phyloP scores from a whole-genome alignment of 1,140 invertebrate species.

The Ridgeia piscesae region DNA sequence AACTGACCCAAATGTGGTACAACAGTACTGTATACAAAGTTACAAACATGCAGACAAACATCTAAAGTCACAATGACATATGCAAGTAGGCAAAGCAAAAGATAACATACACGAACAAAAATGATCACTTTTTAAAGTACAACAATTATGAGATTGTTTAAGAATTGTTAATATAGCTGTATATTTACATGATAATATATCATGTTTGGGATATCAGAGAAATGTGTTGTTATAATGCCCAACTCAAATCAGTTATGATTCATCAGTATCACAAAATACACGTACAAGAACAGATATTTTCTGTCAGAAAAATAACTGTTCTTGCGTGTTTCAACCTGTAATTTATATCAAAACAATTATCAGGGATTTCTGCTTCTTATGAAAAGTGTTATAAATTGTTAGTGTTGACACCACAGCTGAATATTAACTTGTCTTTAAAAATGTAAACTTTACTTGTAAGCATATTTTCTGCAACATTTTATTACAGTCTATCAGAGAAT shows the following conservation, averaged over 20 bases:
- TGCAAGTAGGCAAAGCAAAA: neutral
- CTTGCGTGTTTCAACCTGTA: too few species aligned
- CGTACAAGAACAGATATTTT: neutral
- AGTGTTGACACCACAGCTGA: neutral
- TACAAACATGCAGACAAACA: neutral
- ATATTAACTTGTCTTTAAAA: neutral
- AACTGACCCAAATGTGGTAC: neutral
- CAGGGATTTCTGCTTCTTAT: neutral
- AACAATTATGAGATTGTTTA: neutral
- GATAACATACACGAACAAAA: neutral
- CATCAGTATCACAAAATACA: neutral
- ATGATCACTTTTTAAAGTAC: neutral
- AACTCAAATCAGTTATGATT: neutral
- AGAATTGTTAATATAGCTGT: neutral
- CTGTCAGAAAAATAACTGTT: too few species aligned
- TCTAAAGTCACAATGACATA: neutral
- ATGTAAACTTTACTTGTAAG: neutral
- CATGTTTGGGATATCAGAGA: neutral
- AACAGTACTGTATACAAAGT: neutral
- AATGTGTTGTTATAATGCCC: neutral
- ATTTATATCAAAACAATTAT: neutral
- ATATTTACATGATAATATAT: neutral
- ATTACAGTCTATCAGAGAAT: neutral
- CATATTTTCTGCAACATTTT: neutral
- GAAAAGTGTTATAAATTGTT: neutral